phyloP scores from a whole-genome alignment of 2,888 invertebrate genomes.

The Aphodius granarius region DNA sequence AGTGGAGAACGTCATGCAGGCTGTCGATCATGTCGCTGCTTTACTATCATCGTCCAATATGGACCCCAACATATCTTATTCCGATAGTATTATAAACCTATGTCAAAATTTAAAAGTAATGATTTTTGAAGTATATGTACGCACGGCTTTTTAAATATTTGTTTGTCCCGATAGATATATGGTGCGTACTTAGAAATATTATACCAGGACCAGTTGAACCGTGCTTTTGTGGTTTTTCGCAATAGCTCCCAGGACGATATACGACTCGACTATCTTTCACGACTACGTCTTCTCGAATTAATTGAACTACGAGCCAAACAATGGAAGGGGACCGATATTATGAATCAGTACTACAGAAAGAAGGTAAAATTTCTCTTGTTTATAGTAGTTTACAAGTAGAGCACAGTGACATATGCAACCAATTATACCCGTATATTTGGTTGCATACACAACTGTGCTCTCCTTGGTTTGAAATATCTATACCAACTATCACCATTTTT shows the following conservation, averaged over 20 bases:
- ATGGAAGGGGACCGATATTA: constrained; percentile 85
- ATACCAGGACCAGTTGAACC: constrained; percentile 84
- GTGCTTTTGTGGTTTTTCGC: constrained; percentile 82
- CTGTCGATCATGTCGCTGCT: constrained; percentile 80
- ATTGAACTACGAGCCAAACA: constrained; percentile 91
- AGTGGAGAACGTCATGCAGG: constrained; percentile 81
- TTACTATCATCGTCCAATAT: constrained; percentile 75
- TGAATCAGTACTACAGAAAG: constrained; percentile 81
- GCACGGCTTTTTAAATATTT: constrained; percentile 31
- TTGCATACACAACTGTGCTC: too few species aligned
- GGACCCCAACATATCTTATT: constrained; percentile 63
- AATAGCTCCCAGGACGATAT: constrained; percentile 90
- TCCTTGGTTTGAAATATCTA: too few species aligned
- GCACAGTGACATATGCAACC: too few species aligned
- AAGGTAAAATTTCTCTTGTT: constrained; percentile 41
- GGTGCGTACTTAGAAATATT: constrained; percentile 80
- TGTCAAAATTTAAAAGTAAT: constrained; percentile 76
- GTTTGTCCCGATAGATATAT: constrained; percentile 52
- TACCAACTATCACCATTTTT: too few species aligned
- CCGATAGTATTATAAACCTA: constrained; percentile 75
- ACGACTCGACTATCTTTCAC: constrained; percentile 80
- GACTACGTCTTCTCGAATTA: constrained; percentile 86
- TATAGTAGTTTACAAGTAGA: too few species aligned
- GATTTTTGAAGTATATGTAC: neutral
- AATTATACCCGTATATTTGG: too few species aligned